These are phyloP conservation scores for Troides oblongomaculatus DNA, from an alignment of 2,888 invertebrate genomes.

Conservation along the genomic window DNA sequence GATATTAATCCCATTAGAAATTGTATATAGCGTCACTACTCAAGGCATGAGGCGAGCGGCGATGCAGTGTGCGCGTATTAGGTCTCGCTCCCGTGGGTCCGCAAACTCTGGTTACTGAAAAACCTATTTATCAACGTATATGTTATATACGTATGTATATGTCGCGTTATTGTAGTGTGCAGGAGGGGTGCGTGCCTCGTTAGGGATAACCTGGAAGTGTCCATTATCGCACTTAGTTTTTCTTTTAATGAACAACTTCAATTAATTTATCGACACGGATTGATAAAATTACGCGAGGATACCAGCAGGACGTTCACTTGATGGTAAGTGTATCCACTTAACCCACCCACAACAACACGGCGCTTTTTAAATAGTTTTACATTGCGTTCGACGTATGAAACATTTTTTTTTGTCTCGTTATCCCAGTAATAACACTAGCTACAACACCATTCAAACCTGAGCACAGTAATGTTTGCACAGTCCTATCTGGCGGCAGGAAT, in stretches of 20 bases:
- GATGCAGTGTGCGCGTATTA: constrained; percentile 18
- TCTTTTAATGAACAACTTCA: not conserved
- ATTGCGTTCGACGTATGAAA: too few species aligned
- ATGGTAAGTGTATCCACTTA: too few species aligned
- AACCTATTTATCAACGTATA: constrained; percentile 33
- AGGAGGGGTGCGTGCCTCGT: constrained; percentile 39
- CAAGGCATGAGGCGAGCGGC: constrained; percentile 6
- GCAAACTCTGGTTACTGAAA: constrained; percentile 35
- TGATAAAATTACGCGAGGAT: too few species aligned
- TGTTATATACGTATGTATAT: constrained; percentile 22
- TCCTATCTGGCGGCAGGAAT: too few species aligned
- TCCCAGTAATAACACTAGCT: too few species aligned
- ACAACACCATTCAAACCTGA: too few species aligned
- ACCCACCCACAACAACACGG: too few species aligned
- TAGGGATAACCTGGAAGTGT: constrained; percentile 34
- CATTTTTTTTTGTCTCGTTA: too few species aligned
- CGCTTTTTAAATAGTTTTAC: too few species aligned
- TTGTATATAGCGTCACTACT: constrained; percentile 2
- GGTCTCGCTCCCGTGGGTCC: constrained; percentile 22
- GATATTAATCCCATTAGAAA: not conserved
- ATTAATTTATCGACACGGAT: too few species aligned
- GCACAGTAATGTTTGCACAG: too few species aligned
- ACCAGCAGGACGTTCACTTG: too few species aligned
- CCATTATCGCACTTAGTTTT: constrained; percentile 30
- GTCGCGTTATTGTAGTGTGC: constrained; percentile 35